Percentiles rank a stretch among this genome's conserved stretches.
These are phyloP conservation scores for Psittacula cyanocephala DNA, from an alignment of 2,113 vertebrate species.

Conservation along the genomic window DNA sequence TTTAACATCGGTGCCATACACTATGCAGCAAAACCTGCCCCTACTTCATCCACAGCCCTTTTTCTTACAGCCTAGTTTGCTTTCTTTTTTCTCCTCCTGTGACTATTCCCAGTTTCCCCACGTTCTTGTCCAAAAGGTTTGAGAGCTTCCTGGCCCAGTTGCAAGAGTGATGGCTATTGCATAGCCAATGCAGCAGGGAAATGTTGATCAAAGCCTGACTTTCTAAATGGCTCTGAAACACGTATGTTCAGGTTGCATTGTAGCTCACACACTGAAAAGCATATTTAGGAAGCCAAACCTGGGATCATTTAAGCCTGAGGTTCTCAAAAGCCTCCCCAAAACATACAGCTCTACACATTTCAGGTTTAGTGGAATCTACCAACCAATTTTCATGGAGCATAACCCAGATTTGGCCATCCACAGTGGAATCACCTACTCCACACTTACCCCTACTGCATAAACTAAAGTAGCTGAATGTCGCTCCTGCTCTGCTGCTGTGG, in stretches of 20 bases:
- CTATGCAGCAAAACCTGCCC: neutral
- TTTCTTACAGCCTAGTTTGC: neutral
- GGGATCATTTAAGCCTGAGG: neutral
- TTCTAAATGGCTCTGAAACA: neutral
- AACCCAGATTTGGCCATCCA: neutral
- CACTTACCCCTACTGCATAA: neutral
- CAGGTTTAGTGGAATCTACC: neutral
- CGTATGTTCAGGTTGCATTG: neutral
- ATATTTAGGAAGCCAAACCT: neutral
- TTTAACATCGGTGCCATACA: neutral
- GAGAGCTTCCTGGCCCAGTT: neutral
- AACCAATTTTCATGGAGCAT: neutral
- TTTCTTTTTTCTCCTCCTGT: neutral
- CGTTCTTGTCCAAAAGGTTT: neutral
- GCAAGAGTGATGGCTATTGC: neutral
- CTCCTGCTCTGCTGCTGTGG: neutral
- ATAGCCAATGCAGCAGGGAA: neutral
- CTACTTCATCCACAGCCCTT: neutral
- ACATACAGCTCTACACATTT: neutral
- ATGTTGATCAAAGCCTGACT: neutral
- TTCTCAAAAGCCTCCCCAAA: neutral
- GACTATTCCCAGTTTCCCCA: neutral
- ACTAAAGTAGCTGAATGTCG: neutral
- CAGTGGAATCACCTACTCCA: neutral
- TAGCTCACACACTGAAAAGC: neutral